A percentile compares a stretch with the other conserved stretches of the same genome.
phyloP scores from a whole-genome alignment of 2,113 vertebrate species.

The Clupea harengus region DNA sequence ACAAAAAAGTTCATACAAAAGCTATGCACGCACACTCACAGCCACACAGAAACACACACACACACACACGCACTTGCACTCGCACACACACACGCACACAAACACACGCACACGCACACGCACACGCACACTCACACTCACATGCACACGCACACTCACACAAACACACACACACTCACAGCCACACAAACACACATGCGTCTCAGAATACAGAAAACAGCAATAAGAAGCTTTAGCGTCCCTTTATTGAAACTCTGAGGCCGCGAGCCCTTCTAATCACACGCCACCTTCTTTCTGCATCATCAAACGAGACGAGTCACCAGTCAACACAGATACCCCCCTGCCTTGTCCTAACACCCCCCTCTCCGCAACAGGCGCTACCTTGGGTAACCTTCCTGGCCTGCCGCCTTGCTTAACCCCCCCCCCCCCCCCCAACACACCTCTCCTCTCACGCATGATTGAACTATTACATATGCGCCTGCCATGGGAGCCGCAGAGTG shows the following conservation, averaged over 20 bases:
- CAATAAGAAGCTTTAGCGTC: not conserved
- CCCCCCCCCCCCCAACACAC: slow-evolving; percentile 20
- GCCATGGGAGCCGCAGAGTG: slow-evolving; percentile 33
- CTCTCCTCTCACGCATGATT: slow-evolving; percentile 32
- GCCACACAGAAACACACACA: not conserved
- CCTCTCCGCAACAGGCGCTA: slow-evolving; percentile 39
- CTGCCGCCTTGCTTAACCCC: not conserved
- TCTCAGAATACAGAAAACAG: not conserved
- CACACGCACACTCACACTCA: not conserved
- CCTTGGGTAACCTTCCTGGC: slow-evolving; percentile 46
- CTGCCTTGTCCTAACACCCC: too few relatives aligned
- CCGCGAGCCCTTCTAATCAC: not conserved
- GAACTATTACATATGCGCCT: slow-evolving; percentile 38
- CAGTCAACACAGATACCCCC: not conserved
- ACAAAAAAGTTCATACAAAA: not conserved
- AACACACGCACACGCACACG: not conserved
- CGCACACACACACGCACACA: too few relatives aligned
- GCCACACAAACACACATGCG: not conserved
- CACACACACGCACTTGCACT: too few relatives aligned
- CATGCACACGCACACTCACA: not conserved
- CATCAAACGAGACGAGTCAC: not conserved
- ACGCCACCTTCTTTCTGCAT: not conserved
- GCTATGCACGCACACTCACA: not conserved
- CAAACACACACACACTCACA: not conserved
- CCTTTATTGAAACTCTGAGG: not conserved